phyloP scores from a whole-genome alignment of 2,113 vertebrate genomes.

The Emydura subglobosa region DNA sequence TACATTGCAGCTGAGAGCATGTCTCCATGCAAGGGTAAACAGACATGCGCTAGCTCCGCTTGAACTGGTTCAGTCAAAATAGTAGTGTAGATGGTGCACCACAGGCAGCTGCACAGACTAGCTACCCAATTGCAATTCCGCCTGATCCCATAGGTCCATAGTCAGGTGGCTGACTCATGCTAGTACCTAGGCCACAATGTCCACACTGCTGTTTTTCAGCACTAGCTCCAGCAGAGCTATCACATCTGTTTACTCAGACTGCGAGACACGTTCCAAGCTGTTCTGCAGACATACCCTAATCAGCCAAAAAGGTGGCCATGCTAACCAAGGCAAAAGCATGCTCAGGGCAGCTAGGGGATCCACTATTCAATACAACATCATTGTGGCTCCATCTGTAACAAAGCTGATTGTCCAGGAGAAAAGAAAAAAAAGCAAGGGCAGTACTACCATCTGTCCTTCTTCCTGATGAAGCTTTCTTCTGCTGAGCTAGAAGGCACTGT shows the following conservation, averaged over 20 bases:
- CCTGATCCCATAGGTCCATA: not conserved
- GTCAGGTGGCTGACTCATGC: not conserved
- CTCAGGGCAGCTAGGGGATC: not conserved
- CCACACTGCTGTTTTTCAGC: not conserved
- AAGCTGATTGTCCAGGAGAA: conserved; percentile 33
- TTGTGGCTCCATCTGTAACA: not conserved
- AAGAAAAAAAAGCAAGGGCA: conserved; percentile 35
- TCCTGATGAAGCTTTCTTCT: not conserved
- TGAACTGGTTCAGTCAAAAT: not conserved
- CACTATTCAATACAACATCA: conserved; percentile 22
- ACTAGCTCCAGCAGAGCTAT: not conserved
- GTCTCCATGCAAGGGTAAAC: not conserved
- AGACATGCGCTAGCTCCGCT: not conserved
- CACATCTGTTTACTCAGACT: not conserved
- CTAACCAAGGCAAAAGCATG: conserved; percentile 25
- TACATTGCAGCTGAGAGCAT: not conserved
- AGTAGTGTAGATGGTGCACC: not conserved
- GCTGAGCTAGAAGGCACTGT: not conserved
- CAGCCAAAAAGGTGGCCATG: not conserved
- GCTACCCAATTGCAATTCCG: not conserved
- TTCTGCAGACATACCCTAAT: not conserved
- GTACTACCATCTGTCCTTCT: not conserved
- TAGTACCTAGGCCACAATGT: not conserved
- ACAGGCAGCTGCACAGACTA: not conserved
- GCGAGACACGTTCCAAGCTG: not conserved